A percentile compares a stretch with the other conserved stretches of the same genome.
These are phyloP conservation scores for Lithophane semibrunnea DNA, from an alignment of 2,888 invertebrate genomes.

Conservation along the genomic window DNA sequence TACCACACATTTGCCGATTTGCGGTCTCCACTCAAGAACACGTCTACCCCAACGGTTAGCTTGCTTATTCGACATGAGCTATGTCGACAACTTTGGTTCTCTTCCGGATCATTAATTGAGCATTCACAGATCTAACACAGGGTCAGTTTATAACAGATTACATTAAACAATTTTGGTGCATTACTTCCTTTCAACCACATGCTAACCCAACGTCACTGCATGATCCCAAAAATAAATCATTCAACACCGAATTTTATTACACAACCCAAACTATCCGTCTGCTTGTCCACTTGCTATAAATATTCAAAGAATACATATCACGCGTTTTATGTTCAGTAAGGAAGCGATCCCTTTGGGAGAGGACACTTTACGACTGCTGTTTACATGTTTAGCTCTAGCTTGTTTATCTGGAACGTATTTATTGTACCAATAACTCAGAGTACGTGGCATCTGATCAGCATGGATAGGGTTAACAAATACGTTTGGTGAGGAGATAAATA, in stretches of 20 bases:
- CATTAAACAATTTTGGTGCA: neutral
- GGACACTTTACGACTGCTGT: conserved; percentile 72
- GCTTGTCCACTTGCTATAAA: conserved; percentile 64
- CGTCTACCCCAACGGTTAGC: too few species aligned
- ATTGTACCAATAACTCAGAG: conserved; percentile 78
- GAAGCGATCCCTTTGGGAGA: conserved; percentile 59
- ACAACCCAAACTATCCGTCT: conserved; percentile 39
- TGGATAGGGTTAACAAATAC: conserved; percentile 64
- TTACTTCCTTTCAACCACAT: neutral
- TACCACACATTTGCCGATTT: too few species aligned
- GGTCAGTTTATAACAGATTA: neutral
- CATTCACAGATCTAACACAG: neutral
- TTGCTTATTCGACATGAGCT: too few species aligned
- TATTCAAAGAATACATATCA: conserved; percentile 66
- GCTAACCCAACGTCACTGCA: conserved; percentile 9
- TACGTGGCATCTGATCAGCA: conserved; percentile 61
- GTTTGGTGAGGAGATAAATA: conserved; percentile 52
- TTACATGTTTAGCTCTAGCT: conserved; percentile 73
- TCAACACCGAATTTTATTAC: conserved; percentile 52
- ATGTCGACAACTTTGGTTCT: too few species aligned
- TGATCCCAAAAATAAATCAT: conserved; percentile 54
- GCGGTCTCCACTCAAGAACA: too few species aligned
- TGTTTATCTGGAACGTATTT: conserved; percentile 80
- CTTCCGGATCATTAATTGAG: neutral
- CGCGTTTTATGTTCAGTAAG: conserved; percentile 57